Base-by-base conservation (phyloP, 2,113 vertebrate genomes). In the Pelvicachromis taeniatus region DNA sequence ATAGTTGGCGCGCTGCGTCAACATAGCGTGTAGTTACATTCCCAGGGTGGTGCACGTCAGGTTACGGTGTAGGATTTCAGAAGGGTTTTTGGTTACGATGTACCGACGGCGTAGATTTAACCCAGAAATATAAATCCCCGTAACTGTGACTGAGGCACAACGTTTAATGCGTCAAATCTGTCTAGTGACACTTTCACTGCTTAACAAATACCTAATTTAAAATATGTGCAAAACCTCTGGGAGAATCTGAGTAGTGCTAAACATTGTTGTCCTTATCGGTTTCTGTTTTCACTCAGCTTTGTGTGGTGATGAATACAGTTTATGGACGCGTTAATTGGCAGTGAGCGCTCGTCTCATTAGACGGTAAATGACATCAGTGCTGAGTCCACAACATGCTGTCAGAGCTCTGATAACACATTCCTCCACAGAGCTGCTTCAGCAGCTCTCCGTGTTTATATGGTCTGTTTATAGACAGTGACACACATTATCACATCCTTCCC, bases 291-390 rank as follows among this genome's bases (percentile, higher is more conserved):
- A 80, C 87, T 87, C 78, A 81, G 87, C 85, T 88, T 59, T 85
- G 78, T 86, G 88, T 14, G 35, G 33, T 87, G 90, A 93, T 90
- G 90, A 93, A 91, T 88, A 83, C 82, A 83, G 88, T 65, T 90
- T 91, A 88, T 77, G 90, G 92, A 92, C 56, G 84, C 56, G 63
- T 94, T 94, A 89, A 94, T 94, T 94, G 93, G 88, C 93, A 92
- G 70, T 53, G 79, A 92, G 89, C 73, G 90, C 91, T 90, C 91
- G 91, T 94, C 93, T 93, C 90, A 94, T 94, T 93, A 95, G 94
- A 92, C 91, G 73, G 81, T 91, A 90, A 91, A 85, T 78, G 90
- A 83, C 86, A 88, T 75, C 82, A 78, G 80, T 87, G 88, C 90
- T 90, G 89, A 91, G 87, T 90, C 77, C 77, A 88, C 89, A 85